Evolutionary conservation across 2,113 vertebrate genomes (phyloP), one percentile per base, ranked within the genome.

Genomic region (Tursiops truncatus): DNA sequence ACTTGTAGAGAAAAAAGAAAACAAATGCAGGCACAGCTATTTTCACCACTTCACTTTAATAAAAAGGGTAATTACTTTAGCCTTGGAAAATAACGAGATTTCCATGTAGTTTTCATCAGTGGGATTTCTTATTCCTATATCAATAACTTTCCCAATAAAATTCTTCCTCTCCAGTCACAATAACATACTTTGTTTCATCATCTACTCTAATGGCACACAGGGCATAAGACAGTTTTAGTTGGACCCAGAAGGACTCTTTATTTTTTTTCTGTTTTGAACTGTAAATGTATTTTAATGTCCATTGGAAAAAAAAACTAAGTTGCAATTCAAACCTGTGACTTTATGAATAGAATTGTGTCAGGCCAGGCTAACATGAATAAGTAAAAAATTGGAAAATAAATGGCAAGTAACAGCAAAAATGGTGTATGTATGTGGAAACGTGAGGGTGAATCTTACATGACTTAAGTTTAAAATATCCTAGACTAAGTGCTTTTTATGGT

Each of bases 31-130:
- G 4, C 50, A 70, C 10, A 60, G n/a, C 36, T 83, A 15, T 70
- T 95, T 68, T 76, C 9, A 58, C 36, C 47, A 79, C 53, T 95
- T 93, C 36, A 9, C 44, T 93, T 81, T 91, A 89, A 94, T 93
- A 89, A 91, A 91, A 96, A 71, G 8, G 11, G 56, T 76, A 96
- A 91, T 96, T 92, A 77, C 6, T 56, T 63, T 68, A 50, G 56
- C 38, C 20, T 90, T 89, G n/a, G 44, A 97, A 89, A 93, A 91
- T 44, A 89, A 63, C 17, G 76, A 89, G 67, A n/a, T 85, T 85
- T 91, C 89, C 20, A 25, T 47, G 26, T 81, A 85, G 82, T 65
- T 96, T 96, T 95, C 36, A 82, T 77, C 77, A 26, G 5, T 44
- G 8, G 10, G 8, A 71, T 70, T 63, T 74, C 8, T 85, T 68